These are phyloP conservation scores for Tinamus major DNA, from an alignment of 2,797 vertebrate species.

Conservation along the genomic window DNA sequence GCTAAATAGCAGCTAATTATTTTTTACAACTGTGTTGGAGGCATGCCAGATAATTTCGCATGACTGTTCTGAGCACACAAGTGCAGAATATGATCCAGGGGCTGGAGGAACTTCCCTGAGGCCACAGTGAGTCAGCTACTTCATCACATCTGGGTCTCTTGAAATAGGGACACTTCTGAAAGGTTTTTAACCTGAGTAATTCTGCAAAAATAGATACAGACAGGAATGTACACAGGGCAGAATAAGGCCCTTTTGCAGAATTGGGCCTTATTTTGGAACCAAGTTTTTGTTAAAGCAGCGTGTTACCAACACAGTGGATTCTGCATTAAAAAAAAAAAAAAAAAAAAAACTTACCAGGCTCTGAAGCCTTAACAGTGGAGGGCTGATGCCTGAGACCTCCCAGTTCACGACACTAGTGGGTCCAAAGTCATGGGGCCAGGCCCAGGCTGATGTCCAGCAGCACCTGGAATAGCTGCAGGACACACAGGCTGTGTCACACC, in stretches of 20 bases:
- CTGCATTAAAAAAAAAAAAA: background rate
- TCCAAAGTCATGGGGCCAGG: background rate
- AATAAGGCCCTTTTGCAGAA: background rate
- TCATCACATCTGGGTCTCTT: background rate
- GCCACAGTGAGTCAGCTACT: constrained; percentile 46
- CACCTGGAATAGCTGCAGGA: background rate
- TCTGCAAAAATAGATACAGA: constrained; percentile 14
- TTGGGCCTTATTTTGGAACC: background rate
- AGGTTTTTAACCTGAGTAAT: background rate
- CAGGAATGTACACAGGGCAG: background rate
- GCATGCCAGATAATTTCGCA: background rate
- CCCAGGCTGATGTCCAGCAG: background rate
- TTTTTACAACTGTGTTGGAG: constrained; percentile 23
- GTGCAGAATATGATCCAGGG: constrained; percentile 24
- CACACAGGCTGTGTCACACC: background rate
- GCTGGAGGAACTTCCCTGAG: constrained; percentile 52
- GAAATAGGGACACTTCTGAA: background rate
- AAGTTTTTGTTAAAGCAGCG: background rate
- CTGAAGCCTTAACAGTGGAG: background rate
- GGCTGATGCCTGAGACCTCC: background rate
- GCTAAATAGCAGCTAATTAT: constrained; percentile 17
- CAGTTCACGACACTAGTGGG: background rate
- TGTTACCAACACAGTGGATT: background rate
- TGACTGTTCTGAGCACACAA: background rate
- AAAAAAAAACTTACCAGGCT: background rate